Conservation (phyloP, 2,113 vertebrate species). For the Psittacara wagleri region DNA sequence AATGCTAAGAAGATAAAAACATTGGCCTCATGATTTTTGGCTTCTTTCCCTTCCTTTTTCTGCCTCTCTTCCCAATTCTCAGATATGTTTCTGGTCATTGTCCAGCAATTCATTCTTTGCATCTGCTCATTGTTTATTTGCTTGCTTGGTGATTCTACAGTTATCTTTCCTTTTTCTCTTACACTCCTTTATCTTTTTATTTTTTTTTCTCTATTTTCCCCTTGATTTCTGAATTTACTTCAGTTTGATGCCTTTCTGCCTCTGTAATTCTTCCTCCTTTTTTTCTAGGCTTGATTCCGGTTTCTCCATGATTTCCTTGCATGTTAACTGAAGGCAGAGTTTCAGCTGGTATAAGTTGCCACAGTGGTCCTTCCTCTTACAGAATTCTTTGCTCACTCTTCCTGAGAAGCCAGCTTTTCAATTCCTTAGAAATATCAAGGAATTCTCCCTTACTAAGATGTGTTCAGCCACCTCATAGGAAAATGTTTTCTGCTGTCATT, state of each 20-base stretch:
- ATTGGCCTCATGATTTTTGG: background rate
- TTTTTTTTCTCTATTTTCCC: background rate
- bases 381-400: background rate
- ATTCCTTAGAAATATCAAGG: background rate
- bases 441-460: background rate
- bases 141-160: background rate
- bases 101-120: slow-evolving; percentile 23
- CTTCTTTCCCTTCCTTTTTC: background rate
- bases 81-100: background rate
- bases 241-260: background rate
- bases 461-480: background rate
- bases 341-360: background rate
- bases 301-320: background rate
- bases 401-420: background rate
- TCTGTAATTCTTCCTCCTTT: background rate
- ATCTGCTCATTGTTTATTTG: background rate
- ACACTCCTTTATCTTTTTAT: background rate
- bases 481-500: background rate
- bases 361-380: background rate
- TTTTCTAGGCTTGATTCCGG: background rate
- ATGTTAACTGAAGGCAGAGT: background rate
- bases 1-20: background rate
- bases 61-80: background rate
- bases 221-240: background rate
- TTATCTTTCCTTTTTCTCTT: background rate